phyloP scores from a whole-genome alignment of 2,888 invertebrate genomes.

The Archaeoteleia sp. region DNA sequence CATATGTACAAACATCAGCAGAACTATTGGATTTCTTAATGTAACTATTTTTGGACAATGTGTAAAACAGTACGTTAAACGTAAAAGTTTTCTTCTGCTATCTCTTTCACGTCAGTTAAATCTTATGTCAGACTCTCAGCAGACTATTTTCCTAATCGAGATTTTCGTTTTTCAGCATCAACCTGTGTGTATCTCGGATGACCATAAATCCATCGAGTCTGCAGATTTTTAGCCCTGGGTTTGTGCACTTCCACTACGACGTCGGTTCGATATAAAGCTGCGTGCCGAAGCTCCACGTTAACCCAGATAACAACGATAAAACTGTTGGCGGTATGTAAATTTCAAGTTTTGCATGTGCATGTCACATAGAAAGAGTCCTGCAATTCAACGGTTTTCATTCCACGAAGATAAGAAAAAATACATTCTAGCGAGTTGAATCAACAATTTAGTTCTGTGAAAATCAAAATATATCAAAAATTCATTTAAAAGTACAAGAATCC shows the following conservation, averaged over 20 bases:
- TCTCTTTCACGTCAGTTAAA: slow-evolving; percentile 21
- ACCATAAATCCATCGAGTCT: slow-evolving; percentile 67
- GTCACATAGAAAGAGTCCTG: slow-evolving; percentile 30
- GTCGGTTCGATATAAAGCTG: slow-evolving; percentile 38
- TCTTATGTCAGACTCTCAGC: slow-evolving; percentile 11
- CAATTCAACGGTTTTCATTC: slow-evolving; percentile 38
- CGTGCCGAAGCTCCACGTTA: slow-evolving; percentile 35
- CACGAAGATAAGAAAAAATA: slow-evolving; percentile 12
- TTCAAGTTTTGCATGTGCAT: slow-evolving; percentile 46
- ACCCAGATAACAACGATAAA: slow-evolving; percentile 50
- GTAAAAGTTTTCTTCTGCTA: slow-evolving; percentile 18
- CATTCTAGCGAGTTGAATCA: slow-evolving; percentile 5
- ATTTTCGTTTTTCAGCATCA: slow-evolving; percentile 45
- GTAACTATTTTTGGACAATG: not conserved
- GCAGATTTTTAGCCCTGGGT: slow-evolving; percentile 58
- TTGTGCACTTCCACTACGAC: slow-evolving; percentile 24
- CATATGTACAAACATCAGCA: no score
- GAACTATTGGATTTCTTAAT: no score
- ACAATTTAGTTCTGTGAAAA: no score
- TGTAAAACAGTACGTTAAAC: slow-evolving; percentile 23
- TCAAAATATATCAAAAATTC: no score
- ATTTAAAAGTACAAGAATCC: no score
- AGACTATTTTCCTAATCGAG: slow-evolving; percentile 41
- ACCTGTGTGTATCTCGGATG: slow-evolving; percentile 55
- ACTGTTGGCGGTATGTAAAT: slow-evolving; percentile 52